A percentile compares a stretch with the other conserved stretches of the same genome.
Evolutionary conservation across 92 coral and sea anemone species (phyloP).

Genomic region (Heliopora coerulea): DNA sequence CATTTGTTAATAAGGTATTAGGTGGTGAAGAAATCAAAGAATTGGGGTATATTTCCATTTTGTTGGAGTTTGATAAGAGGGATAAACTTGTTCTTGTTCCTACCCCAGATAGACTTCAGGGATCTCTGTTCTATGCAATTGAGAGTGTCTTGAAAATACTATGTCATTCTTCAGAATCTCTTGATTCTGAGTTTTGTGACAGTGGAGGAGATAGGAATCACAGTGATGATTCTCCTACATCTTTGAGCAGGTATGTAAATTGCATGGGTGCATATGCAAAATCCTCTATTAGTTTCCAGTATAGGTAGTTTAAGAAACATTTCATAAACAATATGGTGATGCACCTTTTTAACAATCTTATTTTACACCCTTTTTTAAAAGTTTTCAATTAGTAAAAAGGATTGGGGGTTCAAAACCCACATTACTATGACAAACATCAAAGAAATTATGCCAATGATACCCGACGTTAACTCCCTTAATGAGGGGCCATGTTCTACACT

Average conservation of each 20-base stretch:
- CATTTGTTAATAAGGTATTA: constrained; percentile 69
- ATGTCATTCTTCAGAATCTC: constrained; percentile 77
- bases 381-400: too few relatives aligned
- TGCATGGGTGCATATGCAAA: too few relatives aligned
- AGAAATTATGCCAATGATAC: too few relatives aligned
- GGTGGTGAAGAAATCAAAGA: constrained; percentile 79
- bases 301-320: too few relatives aligned
- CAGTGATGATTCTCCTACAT: constrained; percentile 9
- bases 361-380: too few relatives aligned
- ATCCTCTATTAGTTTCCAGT: too few relatives aligned
- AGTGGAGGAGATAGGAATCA: background rate
- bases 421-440: too few relatives aligned
- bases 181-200: constrained; percentile 42
- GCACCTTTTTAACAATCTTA: too few relatives aligned
- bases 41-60: constrained; percentile 68
- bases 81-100: constrained; percentile 70
- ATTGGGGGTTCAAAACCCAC: too few relatives aligned
- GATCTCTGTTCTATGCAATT: constrained; percentile 59
- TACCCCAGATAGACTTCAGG: constrained; percentile 55
- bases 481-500: too few relatives aligned
- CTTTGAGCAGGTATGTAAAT: constrained; percentile 26
- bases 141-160: constrained; percentile 63
- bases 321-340: too few relatives aligned
- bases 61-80: constrained; percentile 61
- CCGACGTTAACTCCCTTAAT: too few relatives aligned